Percentiles rank a stretch among this genome's conserved stretches.
Evolutionary conservation across 2,113 vertebrate genomes (phyloP).

Genomic region (Bagarius yarrelli): DNA sequence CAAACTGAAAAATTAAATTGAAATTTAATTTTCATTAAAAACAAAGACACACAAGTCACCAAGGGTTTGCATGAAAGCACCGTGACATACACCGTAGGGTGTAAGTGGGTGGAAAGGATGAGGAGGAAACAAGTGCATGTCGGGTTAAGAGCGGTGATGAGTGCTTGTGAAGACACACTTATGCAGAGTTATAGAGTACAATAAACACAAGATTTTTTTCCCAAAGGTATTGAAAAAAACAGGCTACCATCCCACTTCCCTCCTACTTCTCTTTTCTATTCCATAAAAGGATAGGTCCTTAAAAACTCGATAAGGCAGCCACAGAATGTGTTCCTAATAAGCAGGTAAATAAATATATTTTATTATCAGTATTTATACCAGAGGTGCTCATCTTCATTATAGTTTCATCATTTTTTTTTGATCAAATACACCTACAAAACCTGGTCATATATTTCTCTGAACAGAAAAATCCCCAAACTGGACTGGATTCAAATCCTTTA

Average conservation of each 20-base stretch:
- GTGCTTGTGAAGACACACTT: conserved; percentile 11
- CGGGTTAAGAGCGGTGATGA: conserved; percentile 40
- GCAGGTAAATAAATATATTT: neutral
- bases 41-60: neutral
- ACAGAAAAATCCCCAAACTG: neutral
- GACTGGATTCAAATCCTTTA: neutral
- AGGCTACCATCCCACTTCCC: conserved; percentile 6
- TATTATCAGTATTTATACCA: conserved; percentile 15
- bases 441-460: neutral
- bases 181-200: neutral
- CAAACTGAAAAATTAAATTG: conserved; percentile 2
- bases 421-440: neutral
- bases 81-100: neutral
- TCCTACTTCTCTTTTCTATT: conserved; percentile 26
- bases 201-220: conserved; percentile 30
- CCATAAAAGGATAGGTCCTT: neutral
- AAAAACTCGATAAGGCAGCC: conserved; percentile 5
- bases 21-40: neutral
- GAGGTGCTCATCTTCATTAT: neutral
- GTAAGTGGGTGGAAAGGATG: conserved; percentile 6
- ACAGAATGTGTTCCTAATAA: conserved; percentile 2
- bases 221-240: conserved; percentile 45
- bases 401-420: neutral
- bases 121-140: conserved; percentile 9
- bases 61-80: neutral